Percentiles rank a stretch among this genome's conserved stretches.
Conservation (phyloP, 1,140 invertebrate species). For the Harlomillsia oculata region DNA sequence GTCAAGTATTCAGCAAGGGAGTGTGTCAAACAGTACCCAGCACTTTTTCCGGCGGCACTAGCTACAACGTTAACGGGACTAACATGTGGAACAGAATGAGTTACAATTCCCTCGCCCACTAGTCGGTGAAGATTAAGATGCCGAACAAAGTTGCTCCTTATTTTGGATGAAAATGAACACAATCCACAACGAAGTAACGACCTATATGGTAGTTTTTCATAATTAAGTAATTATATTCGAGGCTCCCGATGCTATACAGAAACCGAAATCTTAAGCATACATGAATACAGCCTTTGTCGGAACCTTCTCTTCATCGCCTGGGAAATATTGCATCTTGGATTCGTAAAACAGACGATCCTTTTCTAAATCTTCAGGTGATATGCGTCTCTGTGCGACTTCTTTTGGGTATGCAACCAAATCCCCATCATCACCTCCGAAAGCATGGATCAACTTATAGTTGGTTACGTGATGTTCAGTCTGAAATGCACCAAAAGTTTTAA, state of each 20-base stretch:
- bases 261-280: too few species aligned
- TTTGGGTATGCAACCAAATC: conserved; percentile 50
- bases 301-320: conserved; percentile 52
- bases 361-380: conserved; percentile 37
- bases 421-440: conserved; percentile 39
- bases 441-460: conserved; percentile 12
- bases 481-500: conserved; percentile 39
- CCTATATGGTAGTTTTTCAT: conserved; percentile 8
- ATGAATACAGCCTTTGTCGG: conserved; percentile 56
- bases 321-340: conserved; percentile 44
- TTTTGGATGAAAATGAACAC: conserved; percentile 61
- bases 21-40: not conserved
- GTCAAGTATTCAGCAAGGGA: not conserved
- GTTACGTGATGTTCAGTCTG: conserved; percentile 14
- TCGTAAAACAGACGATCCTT: conserved; percentile 36
- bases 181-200: conserved; percentile 49
- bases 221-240: not conserved
- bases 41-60: conserved; percentile 38
- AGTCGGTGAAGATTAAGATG: conserved; percentile 55
- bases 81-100: conserved; percentile 39
- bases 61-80: conserved; percentile 64
- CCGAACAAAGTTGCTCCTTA: conserved; percentile 59
- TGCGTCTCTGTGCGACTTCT: conserved; percentile 40
- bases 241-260: too few species aligned
- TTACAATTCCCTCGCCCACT: conserved; percentile 41